phyloP scores from a whole-genome alignment of 2,888 invertebrate species.

The Galerucella nymphaeae region DNA sequence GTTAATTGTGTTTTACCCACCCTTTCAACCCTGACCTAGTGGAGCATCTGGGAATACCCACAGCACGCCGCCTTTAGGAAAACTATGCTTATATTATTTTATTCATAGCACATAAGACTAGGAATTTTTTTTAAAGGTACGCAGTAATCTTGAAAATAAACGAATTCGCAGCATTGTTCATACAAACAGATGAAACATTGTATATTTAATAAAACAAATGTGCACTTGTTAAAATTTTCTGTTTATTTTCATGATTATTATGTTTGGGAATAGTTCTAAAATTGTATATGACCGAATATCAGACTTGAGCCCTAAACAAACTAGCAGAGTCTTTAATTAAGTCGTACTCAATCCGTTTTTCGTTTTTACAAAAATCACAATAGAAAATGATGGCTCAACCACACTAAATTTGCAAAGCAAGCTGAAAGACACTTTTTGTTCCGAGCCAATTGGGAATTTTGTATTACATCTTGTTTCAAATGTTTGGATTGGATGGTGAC shows the following conservation, averaged over 20 bases:
- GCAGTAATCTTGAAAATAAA: not conserved
- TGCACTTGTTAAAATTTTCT: not conserved
- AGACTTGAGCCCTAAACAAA: not conserved
- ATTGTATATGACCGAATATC: not conserved
- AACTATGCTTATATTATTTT: too few species aligned
- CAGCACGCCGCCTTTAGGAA: too few species aligned
- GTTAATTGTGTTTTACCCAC: too few species aligned
- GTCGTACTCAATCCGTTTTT: not conserved
- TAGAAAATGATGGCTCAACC: not conserved
- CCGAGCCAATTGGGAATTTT: too few species aligned
- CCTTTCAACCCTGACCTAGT: too few species aligned
- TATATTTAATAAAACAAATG: not conserved
- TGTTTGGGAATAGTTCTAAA: not conserved
- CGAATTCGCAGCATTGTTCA: not conserved
- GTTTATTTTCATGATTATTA: not conserved
- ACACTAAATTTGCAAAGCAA: too few species aligned
- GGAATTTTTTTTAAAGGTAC: not conserved
- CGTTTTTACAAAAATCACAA: not conserved
- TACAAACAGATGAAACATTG: constrained; percentile 2
- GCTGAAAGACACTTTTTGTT: too few species aligned
- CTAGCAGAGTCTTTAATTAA: not conserved
- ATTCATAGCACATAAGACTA: not conserved
- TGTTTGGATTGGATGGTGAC: too few species aligned
- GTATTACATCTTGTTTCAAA: too few species aligned
- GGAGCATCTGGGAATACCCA: too few species aligned